Evolutionary conservation across 2,797 vertebrate species (phyloP).

Genomic region (Philypnodon macrostomus): DNA sequence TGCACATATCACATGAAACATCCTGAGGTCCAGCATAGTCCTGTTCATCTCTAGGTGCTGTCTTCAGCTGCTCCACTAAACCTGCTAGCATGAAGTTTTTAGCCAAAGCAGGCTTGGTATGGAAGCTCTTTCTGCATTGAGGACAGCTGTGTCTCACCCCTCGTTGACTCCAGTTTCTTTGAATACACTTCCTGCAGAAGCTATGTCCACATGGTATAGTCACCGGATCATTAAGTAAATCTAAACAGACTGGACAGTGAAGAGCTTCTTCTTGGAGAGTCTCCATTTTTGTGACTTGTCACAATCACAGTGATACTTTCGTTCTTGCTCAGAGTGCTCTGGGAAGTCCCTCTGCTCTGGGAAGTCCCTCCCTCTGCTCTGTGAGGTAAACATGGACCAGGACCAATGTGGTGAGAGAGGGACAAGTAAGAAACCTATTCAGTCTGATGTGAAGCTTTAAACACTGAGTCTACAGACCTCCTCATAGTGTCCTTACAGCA

Average conservation of each 20-base stretch:
- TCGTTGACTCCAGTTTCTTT: not conserved
- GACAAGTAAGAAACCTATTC: too few species aligned
- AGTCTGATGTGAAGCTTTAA: too few species aligned
- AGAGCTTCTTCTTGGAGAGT: too few species aligned
- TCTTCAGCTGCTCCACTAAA: slow-evolving; percentile 8
- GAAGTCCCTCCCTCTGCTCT: too few species aligned
- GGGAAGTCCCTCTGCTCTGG: too few species aligned
- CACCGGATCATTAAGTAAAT: not conserved
- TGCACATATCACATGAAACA: not conserved
- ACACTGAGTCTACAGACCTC: too few species aligned
- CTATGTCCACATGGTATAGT: slow-evolving; percentile 3
- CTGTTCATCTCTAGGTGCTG: not conserved
- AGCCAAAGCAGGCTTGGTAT: not conserved
- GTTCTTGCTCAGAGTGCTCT: too few species aligned
- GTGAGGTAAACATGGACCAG: too few species aligned
- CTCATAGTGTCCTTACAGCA: too few species aligned
- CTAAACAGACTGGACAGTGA: slow-evolving; percentile 1
- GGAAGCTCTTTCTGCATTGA: not conserved
- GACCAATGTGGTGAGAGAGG: too few species aligned
- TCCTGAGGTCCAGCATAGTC: not conserved
- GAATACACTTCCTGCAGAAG: not conserved
- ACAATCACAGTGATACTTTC: too few species aligned
- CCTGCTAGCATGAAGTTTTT: slow-evolving; percentile 1
- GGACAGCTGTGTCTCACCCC: not conserved
- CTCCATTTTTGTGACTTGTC: too few species aligned